Evolutionary conservation across 2,797 vertebrate species (phyloP).

Genomic region (Esox lucius): DNA sequence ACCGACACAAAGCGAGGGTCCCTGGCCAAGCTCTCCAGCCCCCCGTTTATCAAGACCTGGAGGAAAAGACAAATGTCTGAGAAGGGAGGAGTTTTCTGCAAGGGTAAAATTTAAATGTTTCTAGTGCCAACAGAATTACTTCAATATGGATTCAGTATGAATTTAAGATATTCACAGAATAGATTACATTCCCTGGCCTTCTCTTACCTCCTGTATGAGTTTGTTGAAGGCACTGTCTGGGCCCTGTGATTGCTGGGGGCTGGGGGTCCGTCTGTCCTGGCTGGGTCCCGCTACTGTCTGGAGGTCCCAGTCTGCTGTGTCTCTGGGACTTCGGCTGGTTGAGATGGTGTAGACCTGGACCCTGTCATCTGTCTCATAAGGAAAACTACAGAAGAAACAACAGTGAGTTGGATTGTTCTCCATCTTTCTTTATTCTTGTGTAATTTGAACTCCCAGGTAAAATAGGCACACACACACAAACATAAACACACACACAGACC

Average conservation of each 20-base stretch:
- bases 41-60: conserved; percentile 72
- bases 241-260: conserved; percentile 4
- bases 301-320: neutral
- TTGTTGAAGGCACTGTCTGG: conserved; percentile 58
- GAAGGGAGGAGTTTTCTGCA: neutral
- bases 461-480: neutral
- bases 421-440: neutral
- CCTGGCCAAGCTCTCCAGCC: conserved; percentile 57
- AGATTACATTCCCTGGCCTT: neutral
- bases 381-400: conserved; percentile 20
- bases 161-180: neutral
- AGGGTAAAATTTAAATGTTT: neutral
- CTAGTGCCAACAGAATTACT: neutral
- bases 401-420: no score
- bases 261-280: conserved; percentile 14
- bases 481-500: neutral
- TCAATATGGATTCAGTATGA: neutral
- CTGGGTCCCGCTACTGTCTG: neutral
- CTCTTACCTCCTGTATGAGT: conserved; percentile 74
- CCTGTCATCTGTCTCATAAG: neutral
- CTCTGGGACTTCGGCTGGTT: conserved; percentile 2
- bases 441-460: neutral
- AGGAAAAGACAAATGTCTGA: neutral
- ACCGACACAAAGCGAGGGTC: conserved; percentile 62
- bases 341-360: conserved; percentile 1